Base-by-base conservation (phyloP, 2,113 vertebrate genomes). In the Seriola rivoliana region DNA sequence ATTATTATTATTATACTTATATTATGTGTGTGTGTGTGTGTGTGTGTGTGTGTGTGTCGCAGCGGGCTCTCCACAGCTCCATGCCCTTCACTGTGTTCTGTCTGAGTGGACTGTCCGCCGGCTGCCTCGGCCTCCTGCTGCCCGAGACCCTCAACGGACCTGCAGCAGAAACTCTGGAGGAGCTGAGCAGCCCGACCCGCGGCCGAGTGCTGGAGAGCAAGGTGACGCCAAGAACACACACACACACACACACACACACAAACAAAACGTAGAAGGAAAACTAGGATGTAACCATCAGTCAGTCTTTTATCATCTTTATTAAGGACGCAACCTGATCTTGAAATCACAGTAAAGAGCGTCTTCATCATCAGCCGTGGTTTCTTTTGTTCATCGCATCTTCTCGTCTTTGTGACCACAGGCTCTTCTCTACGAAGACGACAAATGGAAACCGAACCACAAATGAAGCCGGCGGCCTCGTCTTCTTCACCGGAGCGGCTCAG, bases 1-100 rank as follows among this genome's bases (percentile, higher is more conserved):
- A 25, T 25, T 25, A 25, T 1, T 25, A 25, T 25, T 25, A 25
- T 25, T 2, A 25, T 25, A 25, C 25, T 25, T 25, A 25, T 25
- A 25, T n/a, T n/a, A n/a, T 25, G 2, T 25, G 25, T 25, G 25
- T 25, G 25, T 25, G 25, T 25, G 25, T 25, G 25, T 25, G 44
- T 57, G 8, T 60, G 7, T 46, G 17, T 29, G 38, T 42, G 44
- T 79, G 8, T 82, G 38, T 77, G 32, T 81, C 42, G 1, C 83
- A 97, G 96, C 96, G 94, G 76, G 93, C 92, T 25, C 57, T 97
- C 36, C 93, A 95, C 63, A 73, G 91, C 59, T 96, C 96, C 74
- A 88, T 97, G 81, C 96, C 96, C 0, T 97, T 97, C 19, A 86
- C 95, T 9, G 95, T 96, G 67, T 98, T 97, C 92, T 96, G 95